These are phyloP conservation scores for Bombus ignitus DNA, from an alignment of 1,140 invertebrate genomes.

Conservation along the genomic window DNA sequence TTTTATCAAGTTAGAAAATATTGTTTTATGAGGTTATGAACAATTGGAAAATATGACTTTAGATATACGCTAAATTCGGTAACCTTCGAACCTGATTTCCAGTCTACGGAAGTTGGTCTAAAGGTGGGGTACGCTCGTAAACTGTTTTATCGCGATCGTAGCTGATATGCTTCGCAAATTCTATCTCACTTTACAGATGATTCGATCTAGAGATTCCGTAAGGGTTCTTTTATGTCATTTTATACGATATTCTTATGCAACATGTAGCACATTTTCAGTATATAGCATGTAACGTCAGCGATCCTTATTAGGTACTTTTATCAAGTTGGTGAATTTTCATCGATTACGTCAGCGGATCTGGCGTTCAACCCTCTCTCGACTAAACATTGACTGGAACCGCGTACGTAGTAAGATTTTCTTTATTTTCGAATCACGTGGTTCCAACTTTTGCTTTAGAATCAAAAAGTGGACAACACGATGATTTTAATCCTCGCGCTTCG, in stretches of 20 bases:
- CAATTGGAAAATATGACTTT: background rate
- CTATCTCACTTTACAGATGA: conserved; percentile 46
- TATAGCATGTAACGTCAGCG: background rate
- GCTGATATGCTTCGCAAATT: conserved; percentile 53
- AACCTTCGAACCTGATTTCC: conserved; percentile 34
- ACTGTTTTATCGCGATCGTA: conserved; percentile 65
- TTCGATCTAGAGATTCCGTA: conserved; percentile 28
- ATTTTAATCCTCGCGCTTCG: no score
- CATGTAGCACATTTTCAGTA: background rate
- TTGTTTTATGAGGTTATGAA: background rate
- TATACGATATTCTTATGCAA: conserved; percentile 11
- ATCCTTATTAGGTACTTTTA: background rate
- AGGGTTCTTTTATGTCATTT: conserved; percentile 4
- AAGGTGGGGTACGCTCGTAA: conserved; percentile 58
- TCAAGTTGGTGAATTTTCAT: background rate
- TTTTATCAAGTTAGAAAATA: background rate
- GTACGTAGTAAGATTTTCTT: background rate
- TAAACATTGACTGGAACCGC: background rate
- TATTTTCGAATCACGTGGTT: background rate
- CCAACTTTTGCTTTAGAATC: background rate
- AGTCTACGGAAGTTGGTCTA: conserved; percentile 15
- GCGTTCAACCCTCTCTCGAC: background rate
- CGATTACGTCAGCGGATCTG: no score
- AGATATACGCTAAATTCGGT: background rate
- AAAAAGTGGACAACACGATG: fast-evolving